Base-by-base conservation (phyloP, 2,113 vertebrate species). In the Vicugna pacos region DNA sequence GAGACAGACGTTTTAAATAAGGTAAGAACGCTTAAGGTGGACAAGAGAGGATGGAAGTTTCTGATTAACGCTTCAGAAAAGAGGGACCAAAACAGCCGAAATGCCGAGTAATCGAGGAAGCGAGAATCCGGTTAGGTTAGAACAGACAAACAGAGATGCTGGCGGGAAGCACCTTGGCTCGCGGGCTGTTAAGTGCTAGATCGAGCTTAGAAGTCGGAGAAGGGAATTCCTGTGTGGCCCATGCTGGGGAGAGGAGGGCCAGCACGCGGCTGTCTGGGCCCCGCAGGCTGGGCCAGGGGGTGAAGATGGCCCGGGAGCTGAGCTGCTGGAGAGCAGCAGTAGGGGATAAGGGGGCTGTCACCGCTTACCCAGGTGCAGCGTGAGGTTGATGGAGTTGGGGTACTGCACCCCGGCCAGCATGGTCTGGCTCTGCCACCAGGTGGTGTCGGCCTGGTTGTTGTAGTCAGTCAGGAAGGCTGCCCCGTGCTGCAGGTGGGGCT, bases 381-480 rank as follows among this genome's bases (percentile, higher is more conserved):
- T 99, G 98, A 99, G 99, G 99, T 99, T 99, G 98, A 99, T 99
- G 97, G 99, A 97, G 98, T 94, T 97, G 87, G 99, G 99, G 98
- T 99, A 99, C 99, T 99, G 99, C 98, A 99, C 99, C 72, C 99
- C 99, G 5, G 99, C 99, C 98, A 99, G 98, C 99, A 99, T 99
- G 97, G 99, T 99, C 98, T 99, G 99, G 98, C 99, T 99, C 98
- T 99, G 99, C 99, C 99, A 99, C 99, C 99, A 99, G 98, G 99
- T 99, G 98, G 99, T 99, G 96, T 99, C 99, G 98, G 99, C 99
- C 97, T 99, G 99, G 98, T 99, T 99, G 99, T 99, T 99, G 99
- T 99, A 99, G 98, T 99, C 99, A 97, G 99, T 99, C 98, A 99
- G 99, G 98, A 99, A 99, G 91, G 97, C 99, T 80, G 99, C 98